Evolutionary conservation across 64 coral and sea anemone species (phyloP), one percentile per base, ranked within the genome.

Genomic region (Platygyra sinensis): DNA sequence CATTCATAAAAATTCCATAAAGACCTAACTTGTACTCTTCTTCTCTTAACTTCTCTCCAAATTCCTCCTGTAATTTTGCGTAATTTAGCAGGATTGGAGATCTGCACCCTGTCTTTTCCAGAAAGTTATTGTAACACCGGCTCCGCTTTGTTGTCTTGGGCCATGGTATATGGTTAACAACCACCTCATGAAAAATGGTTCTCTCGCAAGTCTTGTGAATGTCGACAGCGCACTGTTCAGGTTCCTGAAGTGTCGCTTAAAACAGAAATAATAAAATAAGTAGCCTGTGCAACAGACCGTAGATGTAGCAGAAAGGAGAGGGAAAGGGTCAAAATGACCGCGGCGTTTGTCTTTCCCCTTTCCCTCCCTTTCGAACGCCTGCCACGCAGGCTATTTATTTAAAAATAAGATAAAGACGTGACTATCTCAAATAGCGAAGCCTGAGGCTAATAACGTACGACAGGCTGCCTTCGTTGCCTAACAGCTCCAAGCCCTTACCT

Each of bases 1-100:
- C 81, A 72, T 72, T 85, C 81, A 85, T 85, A 71, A 85, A 85
- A 50, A 85, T 71, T 25, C 81, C 81, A 85, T 71, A 85, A 27
- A 85, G 62, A 50, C 81, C 81, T 42, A 52, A 51, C 27, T 13
- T 4, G 39, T 50, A 85, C 42, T 85, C 81, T 15, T 28, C 12
- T 71, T 67, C 0, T 72, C 81, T 85, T n/a, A 85, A 85, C 49
- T 38, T 38, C 33, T 85, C 81, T 29, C 81, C 81, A 72, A 85
- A 71, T 6, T 85, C 13, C 63, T 85, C 31, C 72, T 85, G 81
- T 18, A 85, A 18, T 0, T 3, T 29, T 22, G 81, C 30, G 63
- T 71, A 85, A 27, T 85, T 85, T 42, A 52, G 36, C 20, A 85
- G 62, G 5, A 85, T 85, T 50, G 32, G 3, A 39, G 81, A 33